A percentile compares a stretch with the other conserved stretches of the same genome.
These are phyloP conservation scores for Scatophagus argus DNA, from an alignment of 2,113 vertebrate genomes.

Conservation along the genomic window DNA sequence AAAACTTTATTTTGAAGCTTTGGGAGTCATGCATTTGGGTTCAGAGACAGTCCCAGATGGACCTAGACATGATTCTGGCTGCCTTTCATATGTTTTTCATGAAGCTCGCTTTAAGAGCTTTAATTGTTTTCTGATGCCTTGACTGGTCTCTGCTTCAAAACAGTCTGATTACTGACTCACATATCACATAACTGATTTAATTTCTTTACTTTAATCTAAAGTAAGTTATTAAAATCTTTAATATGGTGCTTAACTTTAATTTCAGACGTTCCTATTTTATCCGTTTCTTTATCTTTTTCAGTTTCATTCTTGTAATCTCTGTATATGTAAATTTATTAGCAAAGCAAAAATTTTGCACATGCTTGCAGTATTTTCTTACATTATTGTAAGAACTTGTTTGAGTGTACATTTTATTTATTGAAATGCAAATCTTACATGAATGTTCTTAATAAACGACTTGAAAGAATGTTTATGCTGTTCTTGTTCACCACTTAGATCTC, in stretches of 20 bases:
- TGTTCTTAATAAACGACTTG: slow-evolving; percentile 19
- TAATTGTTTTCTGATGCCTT: slow-evolving; percentile 8
- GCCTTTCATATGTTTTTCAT: slow-evolving; percentile 9
- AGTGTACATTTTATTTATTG: slow-evolving; percentile 17
- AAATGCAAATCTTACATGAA: not conserved
- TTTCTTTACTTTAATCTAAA: not conserved
- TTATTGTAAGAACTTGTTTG: not conserved
- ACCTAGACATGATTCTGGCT: not conserved
- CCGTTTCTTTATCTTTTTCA: not conserved
- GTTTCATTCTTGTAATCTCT: not conserved
- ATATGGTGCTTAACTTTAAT: not conserved
- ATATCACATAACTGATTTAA: not conserved
- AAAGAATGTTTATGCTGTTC: slow-evolving; percentile 43
- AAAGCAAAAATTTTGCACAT: not conserved
- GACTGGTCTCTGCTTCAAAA: not conserved
- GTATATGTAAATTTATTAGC: not conserved
- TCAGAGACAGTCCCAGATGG: not conserved
- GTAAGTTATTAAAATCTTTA: not conserved
- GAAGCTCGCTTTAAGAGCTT: not conserved
- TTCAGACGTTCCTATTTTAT: too few species aligned
- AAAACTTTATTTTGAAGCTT: too few species aligned
- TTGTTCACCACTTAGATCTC: slow-evolving; percentile 42
- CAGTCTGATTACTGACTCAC: not conserved
- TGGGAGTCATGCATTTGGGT: too few species aligned
- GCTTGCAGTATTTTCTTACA: not conserved